phyloP scores from a whole-genome alignment of 2,888 invertebrate genomes.

The Eupithecia vulgata region DNA sequence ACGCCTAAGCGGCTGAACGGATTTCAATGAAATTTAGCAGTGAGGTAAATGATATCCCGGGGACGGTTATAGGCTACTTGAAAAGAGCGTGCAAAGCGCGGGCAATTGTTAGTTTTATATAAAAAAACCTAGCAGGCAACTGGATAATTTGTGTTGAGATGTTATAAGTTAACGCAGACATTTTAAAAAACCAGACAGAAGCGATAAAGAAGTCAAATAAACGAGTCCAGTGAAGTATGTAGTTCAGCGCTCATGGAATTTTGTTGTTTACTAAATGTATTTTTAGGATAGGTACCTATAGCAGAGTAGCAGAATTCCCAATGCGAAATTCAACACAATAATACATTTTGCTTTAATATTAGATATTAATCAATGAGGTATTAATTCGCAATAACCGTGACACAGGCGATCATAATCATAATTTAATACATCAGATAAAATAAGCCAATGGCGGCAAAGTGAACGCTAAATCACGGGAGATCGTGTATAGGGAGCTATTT shows the following conservation, averaged over 20 bases:
- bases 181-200: background rate
- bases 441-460: conserved; percentile 57
- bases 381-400: conserved; percentile 38
- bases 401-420: conserved; percentile 43
- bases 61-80: no score
- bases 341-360: conserved; percentile 16
- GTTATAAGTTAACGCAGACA: background rate
- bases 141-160: background rate
- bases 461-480: conserved; percentile 70
- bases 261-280: background rate
- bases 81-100: no score
- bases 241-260: background rate
- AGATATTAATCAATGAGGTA: conserved; percentile 25
- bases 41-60: no score
- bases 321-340: conserved; percentile 1
- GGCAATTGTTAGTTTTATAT: background rate
- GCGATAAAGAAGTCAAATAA: background rate
- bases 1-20: no score
- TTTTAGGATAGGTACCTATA: background rate
- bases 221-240: background rate
- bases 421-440: conserved; percentile 53
- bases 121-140: background rate
- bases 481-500: conserved; percentile 73
- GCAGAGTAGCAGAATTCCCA: background rate
- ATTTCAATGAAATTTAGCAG: no score